phyloP scores from a whole-genome alignment of 2,797 vertebrate genomes.

The Podarcis siculus region DNA sequence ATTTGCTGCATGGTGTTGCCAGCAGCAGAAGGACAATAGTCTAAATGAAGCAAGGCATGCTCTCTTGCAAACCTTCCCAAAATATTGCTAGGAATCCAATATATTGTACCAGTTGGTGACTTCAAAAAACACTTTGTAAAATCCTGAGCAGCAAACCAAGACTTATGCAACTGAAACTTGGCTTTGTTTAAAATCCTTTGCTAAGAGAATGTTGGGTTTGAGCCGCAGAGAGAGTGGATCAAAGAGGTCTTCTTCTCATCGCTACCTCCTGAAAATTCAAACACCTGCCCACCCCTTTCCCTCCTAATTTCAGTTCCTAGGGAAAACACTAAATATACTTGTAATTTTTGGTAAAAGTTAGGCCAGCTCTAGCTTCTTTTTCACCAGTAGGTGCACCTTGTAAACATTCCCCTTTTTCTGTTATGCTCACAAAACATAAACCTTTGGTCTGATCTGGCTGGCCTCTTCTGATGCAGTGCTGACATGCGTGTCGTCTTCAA shows the following conservation, averaged over 20 bases:
- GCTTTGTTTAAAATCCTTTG: background rate
- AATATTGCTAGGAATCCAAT: fast-evolving
- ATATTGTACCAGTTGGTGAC: background rate
- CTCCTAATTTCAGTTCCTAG: too few relatives aligned
- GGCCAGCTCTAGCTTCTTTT: too few relatives aligned
- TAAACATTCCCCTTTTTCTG: too few relatives aligned
- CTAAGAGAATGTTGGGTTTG: background rate
- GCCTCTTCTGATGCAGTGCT: too few relatives aligned
- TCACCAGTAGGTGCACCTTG: too few relatives aligned
- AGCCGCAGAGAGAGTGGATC: background rate
- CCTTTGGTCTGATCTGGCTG: too few relatives aligned
- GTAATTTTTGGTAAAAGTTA: too few relatives aligned
- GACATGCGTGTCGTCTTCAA: too few relatives aligned
- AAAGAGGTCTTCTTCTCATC: background rate
- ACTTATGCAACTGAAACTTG: conserved; percentile 1
- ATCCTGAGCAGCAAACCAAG: background rate
- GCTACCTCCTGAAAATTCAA: too few relatives aligned
- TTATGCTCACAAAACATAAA: too few relatives aligned
- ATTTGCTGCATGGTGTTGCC: conserved; percentile 15
- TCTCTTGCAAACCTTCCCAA: background rate
- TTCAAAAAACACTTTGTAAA: background rate
- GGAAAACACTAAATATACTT: too few relatives aligned
- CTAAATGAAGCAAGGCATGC: background rate
- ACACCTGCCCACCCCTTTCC: too few relatives aligned
- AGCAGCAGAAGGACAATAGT: background rate